Conservation (phyloP, 2,888 invertebrate species). For the Brachylomia viminalis region DNA sequence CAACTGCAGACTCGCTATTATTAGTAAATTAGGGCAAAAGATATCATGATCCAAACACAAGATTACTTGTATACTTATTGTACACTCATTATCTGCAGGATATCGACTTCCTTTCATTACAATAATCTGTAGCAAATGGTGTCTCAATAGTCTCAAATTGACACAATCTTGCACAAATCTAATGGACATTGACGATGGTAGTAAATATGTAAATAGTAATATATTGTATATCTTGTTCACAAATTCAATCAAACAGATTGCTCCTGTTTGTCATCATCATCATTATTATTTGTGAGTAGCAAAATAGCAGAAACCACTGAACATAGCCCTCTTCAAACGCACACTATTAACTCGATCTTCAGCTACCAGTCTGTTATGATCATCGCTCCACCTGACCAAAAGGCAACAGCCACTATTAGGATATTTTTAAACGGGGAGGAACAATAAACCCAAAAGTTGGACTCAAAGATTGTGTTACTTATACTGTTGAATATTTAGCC, state of each 20-base stretch:
- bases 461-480: neutral
- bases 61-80: conserved; percentile 31
- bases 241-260: neutral
- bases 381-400: neutral
- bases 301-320: neutral
- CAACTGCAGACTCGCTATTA: neutral
- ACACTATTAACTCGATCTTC: neutral
- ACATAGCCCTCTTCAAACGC: no score
- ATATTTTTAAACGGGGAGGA: neutral
- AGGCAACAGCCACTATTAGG: neutral
- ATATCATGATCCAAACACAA: conserved; percentile 45
- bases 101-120: conserved; percentile 61
- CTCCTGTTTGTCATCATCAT: no score
- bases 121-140: conserved; percentile 46
- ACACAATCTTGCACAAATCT: conserved; percentile 43
- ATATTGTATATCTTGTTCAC: neutral
- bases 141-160: conserved; percentile 57
- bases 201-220: neutral
- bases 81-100: conserved; percentile 56
- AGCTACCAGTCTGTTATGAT: neutral
- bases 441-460: neutral
- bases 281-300: no score
- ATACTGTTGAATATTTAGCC: neutral
- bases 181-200: conserved; percentile 13
- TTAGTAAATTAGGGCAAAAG: conserved; percentile 34